Base-by-base conservation (phyloP, 2,888 invertebrate genomes). In the Abscondita cerata region DNA sequence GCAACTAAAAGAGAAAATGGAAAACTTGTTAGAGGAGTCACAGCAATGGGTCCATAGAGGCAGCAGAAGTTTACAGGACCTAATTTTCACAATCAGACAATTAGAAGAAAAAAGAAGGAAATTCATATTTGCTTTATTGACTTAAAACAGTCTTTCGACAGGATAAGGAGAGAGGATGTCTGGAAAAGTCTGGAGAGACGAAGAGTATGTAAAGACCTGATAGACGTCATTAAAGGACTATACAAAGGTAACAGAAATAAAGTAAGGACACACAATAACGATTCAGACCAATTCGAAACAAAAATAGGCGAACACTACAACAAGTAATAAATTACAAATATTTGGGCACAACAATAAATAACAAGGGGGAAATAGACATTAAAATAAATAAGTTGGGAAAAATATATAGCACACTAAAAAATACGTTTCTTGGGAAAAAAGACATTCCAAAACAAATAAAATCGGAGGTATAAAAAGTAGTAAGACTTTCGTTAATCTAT, bases 221-320 rank as follows among this genome's bases (percentile, higher is more conserved):
- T 40, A 11, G 57, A 52, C 11, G 12, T 59, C 8, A 46, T 59
- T 1, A 46, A 59, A 46, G n/a, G 11, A 1, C 13, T 58, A 5
- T 52, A 59, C 16, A 52, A 31, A 52, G 34, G 46, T 16, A 58
- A 58, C 20, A 52, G 13, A 52, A 58, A 58, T 36, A 44, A 46
- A 41, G 34, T 58, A 41, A 51, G 52, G 20, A 50, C n/a, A 25
- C 20, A 51, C 33, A 57, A 55, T 19, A 13, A 48, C 16, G 38
- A 48, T 12, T 56, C 48, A 12, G 19, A 1, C 3, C 18, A 56
- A 51, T 57, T 40, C 33, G 44, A 41, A 46, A 44, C 44, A 18
- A 41, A 41, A 41, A 13, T 19, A 15, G 52, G 20, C 18, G 2
- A 47, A 44, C 11, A 36, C 2, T 36, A 36, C 4, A 36, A 12